Percentiles rank a stretch among this genome's conserved stretches.
Evolutionary conservation across 2,113 vertebrate genomes (phyloP).

Genomic region (Salvelinus alpinus): DNA sequence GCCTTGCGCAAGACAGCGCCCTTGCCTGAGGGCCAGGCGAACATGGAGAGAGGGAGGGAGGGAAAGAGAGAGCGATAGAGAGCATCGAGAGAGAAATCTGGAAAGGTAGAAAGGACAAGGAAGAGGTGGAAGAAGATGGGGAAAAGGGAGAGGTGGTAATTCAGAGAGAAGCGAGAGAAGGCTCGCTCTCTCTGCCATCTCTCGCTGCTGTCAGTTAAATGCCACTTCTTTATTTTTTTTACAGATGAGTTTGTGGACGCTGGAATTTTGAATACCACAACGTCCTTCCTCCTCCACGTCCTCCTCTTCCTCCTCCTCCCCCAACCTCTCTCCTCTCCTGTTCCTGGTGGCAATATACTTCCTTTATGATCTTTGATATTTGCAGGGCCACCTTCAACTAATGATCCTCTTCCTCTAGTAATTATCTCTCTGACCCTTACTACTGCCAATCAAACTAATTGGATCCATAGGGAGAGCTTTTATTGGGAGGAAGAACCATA

Average conservation of each 20-base stretch:
- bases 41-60: not conserved
- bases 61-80: not conserved
- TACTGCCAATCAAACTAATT: conserved; percentile 1
- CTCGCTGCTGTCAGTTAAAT: conserved; percentile 62
- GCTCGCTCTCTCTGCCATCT: conserved; percentile 28
- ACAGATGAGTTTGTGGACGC: conserved; percentile 47
- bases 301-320: conserved; percentile 28
- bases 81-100: conserved; percentile 6
- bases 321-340: conserved; percentile 22
- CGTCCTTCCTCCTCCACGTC: conserved; percentile 30
- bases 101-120: conserved; percentile 21
- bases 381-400: not conserved
- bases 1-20: conserved; percentile 46
- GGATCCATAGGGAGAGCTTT: not conserved
- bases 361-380: not conserved
- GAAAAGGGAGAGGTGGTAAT: conserved; percentile 16
- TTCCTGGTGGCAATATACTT: not conserved
- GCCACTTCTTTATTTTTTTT: conserved; percentile 53
- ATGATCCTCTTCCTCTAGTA: not conserved
- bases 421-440: not conserved
- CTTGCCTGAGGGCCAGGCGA: conserved; percentile 7
- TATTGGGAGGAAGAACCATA: not conserved
- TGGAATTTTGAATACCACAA: conserved; percentile 57
- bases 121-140: conserved; percentile 17
- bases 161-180: conserved; percentile 11